Evolutionary conservation across 2,797 vertebrate genomes (phyloP).

Genomic region (Propithecus perrieri): DNA sequence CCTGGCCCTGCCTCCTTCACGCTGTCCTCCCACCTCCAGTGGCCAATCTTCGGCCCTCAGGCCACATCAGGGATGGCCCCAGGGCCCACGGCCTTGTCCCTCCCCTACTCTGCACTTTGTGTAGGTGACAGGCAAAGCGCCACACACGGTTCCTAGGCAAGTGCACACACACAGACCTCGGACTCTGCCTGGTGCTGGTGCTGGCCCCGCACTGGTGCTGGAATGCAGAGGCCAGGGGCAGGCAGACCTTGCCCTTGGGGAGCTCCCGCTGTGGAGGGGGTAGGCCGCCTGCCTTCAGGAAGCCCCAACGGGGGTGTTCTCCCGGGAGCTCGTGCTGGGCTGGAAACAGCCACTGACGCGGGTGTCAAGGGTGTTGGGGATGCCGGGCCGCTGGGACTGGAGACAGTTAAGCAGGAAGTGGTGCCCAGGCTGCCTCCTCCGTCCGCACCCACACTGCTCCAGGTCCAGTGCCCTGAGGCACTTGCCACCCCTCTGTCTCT

Average conservation of each 20-base stretch:
- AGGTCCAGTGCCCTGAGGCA: neutral
- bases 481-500: no score
- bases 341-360: accelerated
- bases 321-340: neutral
- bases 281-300: neutral
- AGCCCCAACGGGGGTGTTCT: neutral
- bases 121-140: neutral
- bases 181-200: neutral
- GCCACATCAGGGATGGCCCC: neutral
- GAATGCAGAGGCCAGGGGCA: no score
- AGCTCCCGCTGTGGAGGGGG: neutral
- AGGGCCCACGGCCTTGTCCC: no score
- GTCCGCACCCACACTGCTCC: no score
- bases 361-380: neutral
- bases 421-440: neutral
- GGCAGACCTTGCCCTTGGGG: no score
- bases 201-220: no score
- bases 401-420: neutral
- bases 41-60: neutral
- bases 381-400: neutral
- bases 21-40: neutral
- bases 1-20: neutral
- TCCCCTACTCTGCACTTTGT: neutral
- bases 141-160: neutral
- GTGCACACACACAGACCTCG: no score